phyloP scores from a whole-genome alignment of 2,888 invertebrate species.

The Apomyelois bistriatella region DNA sequence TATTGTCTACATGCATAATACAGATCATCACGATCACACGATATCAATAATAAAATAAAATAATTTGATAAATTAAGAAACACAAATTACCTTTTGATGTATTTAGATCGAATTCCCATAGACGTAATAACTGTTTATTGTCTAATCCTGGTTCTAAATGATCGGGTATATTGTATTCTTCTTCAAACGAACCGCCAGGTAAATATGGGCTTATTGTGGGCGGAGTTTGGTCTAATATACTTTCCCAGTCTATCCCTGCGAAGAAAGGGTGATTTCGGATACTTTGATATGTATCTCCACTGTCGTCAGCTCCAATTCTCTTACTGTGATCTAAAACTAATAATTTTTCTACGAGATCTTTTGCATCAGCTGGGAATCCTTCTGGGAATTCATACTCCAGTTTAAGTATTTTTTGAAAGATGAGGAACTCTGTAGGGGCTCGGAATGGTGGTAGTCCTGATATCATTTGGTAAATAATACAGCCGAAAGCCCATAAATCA shows the following conservation, averaged over 20 bases:
- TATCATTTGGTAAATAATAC: conserved; percentile 98
- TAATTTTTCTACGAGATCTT: conserved; percentile 91
- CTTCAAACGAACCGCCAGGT: conserved; percentile 85
- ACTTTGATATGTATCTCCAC: conserved; percentile 85
- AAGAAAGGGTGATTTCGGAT: conserved; percentile 95
- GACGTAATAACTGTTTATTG: conserved; percentile 87
- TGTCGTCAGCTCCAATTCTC: conserved; percentile 90
- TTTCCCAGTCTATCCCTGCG: conserved; percentile 89
- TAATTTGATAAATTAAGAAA: conserved; percentile 5
- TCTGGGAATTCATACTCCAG: conserved; percentile 95
- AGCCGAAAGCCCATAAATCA: conserved; percentile 98
- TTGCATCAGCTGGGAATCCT: conserved; percentile 92
- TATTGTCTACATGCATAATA: conserved; percentile 41
- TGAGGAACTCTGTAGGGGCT: conserved; percentile 95
- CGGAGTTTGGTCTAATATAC: conserved; percentile 86
- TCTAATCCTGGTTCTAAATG: conserved; percentile 93
- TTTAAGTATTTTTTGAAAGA: conserved; percentile 96
- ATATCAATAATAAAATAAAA: neutral
- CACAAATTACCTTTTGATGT: conserved; percentile 62
- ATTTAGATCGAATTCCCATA: conserved; percentile 86
- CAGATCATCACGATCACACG: neutral
- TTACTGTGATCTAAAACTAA: conserved; percentile 89
- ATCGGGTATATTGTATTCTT: conserved; percentile 86
- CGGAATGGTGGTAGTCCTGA: conserved; percentile 95
- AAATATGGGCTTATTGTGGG: conserved; percentile 91